Evolutionary conservation across 2,888 invertebrate genomes (phyloP).

Genomic region (Xylota segnis): DNA sequence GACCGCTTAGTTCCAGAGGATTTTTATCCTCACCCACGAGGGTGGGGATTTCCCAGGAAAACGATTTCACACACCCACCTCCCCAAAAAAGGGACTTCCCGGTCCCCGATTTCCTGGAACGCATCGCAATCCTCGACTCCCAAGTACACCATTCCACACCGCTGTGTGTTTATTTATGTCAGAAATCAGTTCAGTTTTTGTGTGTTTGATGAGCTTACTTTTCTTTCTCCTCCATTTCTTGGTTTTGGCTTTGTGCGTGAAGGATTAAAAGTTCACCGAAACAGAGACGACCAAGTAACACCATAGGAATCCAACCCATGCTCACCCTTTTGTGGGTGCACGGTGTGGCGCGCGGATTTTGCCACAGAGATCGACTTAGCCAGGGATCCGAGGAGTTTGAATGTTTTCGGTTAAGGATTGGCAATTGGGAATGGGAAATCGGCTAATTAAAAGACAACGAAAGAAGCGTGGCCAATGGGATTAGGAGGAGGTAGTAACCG

Average conservation of each 20-base stretch:
- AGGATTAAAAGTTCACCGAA: conserved; percentile 69
- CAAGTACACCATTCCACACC: neutral
- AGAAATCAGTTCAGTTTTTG: conserved; percentile 66
- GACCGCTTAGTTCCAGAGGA: conserved; percentile 13
- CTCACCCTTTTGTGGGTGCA: conserved; percentile 41
- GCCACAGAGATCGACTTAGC: conserved; percentile 35
- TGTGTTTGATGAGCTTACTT: conserved; percentile 56
- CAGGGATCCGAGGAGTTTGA: conserved; percentile 12
- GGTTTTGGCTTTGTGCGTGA: conserved; percentile 58
- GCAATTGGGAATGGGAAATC: conserved; percentile 21
- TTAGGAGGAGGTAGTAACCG: conserved; percentile 61
- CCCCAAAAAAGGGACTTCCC: neutral
- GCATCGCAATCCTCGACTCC: neutral
- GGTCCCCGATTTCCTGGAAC: conserved; percentile 3
- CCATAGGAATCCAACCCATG: conserved; percentile 12
- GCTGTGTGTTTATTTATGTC: conserved; percentile 66
- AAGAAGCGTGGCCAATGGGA: conserved; percentile 59
- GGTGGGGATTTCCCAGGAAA: conserved; percentile 17
- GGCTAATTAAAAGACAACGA: conserved; percentile 60
- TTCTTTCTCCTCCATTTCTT: conserved; percentile 25
- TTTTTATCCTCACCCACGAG: conserved; percentile 20
- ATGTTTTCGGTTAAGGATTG: neutral
- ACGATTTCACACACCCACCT: neutral
- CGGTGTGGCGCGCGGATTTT: conserved; percentile 17
- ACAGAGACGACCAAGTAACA: conserved; percentile 33